phyloP scores from a whole-genome alignment of 2,888 invertebrate genomes.

The Epiblema foenella region DNA sequence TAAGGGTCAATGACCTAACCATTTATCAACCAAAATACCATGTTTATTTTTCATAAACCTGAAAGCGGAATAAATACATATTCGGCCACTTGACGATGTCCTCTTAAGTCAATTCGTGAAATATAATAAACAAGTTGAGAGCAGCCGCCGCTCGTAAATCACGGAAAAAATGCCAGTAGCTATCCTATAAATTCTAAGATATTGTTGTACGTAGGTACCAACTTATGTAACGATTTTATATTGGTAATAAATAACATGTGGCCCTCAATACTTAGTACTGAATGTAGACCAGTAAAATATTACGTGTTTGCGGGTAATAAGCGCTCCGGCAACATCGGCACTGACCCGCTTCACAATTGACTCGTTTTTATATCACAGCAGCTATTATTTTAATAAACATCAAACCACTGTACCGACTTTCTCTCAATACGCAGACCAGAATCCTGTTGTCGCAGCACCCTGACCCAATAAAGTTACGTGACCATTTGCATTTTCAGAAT shows the following conservation, averaged over 20 bases:
- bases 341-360: slow-evolving; percentile 1
- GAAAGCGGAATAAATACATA: background rate
- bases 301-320: background rate
- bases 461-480: slow-evolving; percentile 18
- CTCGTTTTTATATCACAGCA: slow-evolving; percentile 10
- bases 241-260: background rate
- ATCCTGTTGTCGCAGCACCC: slow-evolving; percentile 2
- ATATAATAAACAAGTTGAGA: slow-evolving; percentile 4
- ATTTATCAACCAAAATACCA: background rate
- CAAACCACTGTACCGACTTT: slow-evolving; percentile 3
- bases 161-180: background rate
- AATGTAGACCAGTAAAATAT: background rate
- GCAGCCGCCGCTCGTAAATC: slow-evolving; percentile 16
- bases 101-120: background rate
- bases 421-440: background rate
- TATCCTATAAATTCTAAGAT: background rate
- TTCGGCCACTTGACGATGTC: background rate
- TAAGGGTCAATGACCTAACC: background rate
- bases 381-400: slow-evolving; percentile 10
- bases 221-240: background rate
- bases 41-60: too few relatives aligned
- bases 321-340: slow-evolving; percentile 1
- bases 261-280: background rate
- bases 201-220: background rate
- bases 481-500: slow-evolving; percentile 14